Base-by-base conservation (phyloP, 2,888 invertebrate species). In the Dasypogon diadema region DNA sequence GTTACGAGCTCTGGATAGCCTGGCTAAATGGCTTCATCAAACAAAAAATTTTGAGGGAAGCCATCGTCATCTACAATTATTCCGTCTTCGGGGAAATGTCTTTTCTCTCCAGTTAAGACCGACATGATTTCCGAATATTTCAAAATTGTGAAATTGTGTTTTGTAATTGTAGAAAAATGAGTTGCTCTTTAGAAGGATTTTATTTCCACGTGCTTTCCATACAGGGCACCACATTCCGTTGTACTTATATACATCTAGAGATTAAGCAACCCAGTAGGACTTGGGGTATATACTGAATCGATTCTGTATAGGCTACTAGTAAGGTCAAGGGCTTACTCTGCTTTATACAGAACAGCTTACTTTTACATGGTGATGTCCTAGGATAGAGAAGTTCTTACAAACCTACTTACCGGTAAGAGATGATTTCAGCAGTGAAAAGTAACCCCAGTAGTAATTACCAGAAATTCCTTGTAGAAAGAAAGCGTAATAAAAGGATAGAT, bases 211-310 rank as follows among this genome's bases (percentile, higher is more conserved):
- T 96, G 97, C 84, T 90, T 95, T 4, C 86, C 98, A 75, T 98
- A 98, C 83, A 98, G 98, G 97, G 98, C 98, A 0, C 97, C 98
- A 0, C 95, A 97, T 0, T 91, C 95, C 0, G 97, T 96, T 0
- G 96, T 98, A 2, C 89, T n/a, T n/a, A n/a, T n/a, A n/a, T n/a
- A n/a, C n/a, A n/a, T n/a, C n/a, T n/a, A n/a, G n/a, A n/a, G n/a
- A n/a, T n/a, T n/a, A n/a, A n/a, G n/a, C n/a, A n/a, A n/a, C n/a
- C n/a, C n/a, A n/a, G n/a, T n/a, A n/a, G n/a, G n/a, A n/a, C n/a
- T n/a, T n/a, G n/a, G n/a, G n/a, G n/a, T n/a, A n/a, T n/a, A n/a
- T n/a, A n/a, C n/a, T n/a, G n/a, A n/a, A n/a, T n/a, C n/a, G n/a
- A n/a, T n/a, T n/a, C n/a, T n/a, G n/a, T n/a, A n/a, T n/a, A n/a